phyloP scores from a whole-genome alignment of 2,888 invertebrate species.

The Encarsia formosa region DNA sequence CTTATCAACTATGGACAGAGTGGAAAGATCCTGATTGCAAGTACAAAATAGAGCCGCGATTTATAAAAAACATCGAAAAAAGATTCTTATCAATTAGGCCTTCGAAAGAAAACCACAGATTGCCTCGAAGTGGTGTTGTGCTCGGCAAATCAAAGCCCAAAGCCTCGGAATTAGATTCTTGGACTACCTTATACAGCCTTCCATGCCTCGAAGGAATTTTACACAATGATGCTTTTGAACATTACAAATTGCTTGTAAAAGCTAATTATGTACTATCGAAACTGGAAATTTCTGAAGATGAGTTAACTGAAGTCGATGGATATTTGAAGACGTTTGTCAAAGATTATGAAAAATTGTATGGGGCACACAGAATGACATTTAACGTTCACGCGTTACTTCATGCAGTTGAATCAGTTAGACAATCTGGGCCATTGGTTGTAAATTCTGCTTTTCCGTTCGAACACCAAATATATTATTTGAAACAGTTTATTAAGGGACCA shows the following conservation, averaged over 20 bases:
- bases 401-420: too few relatives aligned
- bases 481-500: constrained; percentile 16
- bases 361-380: too few relatives aligned
- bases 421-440: too few relatives aligned
- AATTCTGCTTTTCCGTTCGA: too few relatives aligned
- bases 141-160: constrained; percentile 9
- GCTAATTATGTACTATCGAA: too few relatives aligned
- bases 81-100: constrained; percentile 19
- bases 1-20: constrained; percentile 9
- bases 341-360: too few relatives aligned
- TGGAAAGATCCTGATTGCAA: constrained; percentile 11
- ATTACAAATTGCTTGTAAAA: too few relatives aligned
- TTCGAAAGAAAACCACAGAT: constrained; percentile 16
- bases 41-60: neutral
- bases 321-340: too few relatives aligned
- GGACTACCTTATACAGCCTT: constrained; percentile 23
- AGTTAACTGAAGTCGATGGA: too few relatives aligned
- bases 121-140: constrained; percentile 10
- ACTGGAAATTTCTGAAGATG: too few relatives aligned
- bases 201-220: too few relatives aligned
- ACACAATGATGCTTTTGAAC: constrained; percentile 5
- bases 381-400: too few relatives aligned
- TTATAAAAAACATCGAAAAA: neutral
- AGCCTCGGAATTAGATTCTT: constrained; percentile 26
- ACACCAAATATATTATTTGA: constrained; percentile 20